Evolutionary conservation across 2,888 invertebrate species (phyloP).

Genomic region (Agonopterix subpropinquella): DNA sequence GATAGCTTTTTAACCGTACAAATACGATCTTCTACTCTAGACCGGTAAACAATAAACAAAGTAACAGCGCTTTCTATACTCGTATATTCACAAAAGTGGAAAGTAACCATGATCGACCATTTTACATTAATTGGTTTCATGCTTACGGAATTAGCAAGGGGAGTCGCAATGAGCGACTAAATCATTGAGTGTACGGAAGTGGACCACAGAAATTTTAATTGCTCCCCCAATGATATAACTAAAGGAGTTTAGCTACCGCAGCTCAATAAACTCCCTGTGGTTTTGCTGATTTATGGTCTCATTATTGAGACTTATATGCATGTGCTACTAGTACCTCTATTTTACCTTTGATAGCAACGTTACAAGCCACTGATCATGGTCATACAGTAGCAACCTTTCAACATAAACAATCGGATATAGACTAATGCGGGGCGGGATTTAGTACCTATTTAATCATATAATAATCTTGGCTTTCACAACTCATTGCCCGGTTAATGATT

Average conservation of each 20-base stretch:
- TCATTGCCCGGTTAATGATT: too few relatives aligned
- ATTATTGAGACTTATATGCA: conserved; percentile 1
- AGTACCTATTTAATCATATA: too few relatives aligned
- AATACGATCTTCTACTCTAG: background rate
- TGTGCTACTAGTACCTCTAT: too few relatives aligned
- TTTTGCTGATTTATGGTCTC: conserved; percentile 7
- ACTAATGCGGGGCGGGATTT: too few relatives aligned
- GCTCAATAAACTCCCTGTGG: conserved; percentile 6
- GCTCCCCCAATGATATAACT: conserved; percentile 25
- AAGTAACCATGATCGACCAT: conserved; percentile 33
- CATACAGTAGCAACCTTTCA: too few relatives aligned
- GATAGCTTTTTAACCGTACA: background rate
- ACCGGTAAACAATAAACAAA: conserved; percentile 34
- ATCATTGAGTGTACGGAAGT: conserved; percentile 54
- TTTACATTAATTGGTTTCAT: conserved; percentile 54
- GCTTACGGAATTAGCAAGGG: conserved; percentile 34
- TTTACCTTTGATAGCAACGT: too few relatives aligned
- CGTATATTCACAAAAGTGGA: conserved; percentile 25
- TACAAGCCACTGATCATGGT: too few relatives aligned
- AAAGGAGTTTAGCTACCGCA: conserved; percentile 3
- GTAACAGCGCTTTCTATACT: conserved; percentile 22
- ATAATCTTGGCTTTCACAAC: too few relatives aligned
- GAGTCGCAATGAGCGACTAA: conserved; percentile 29
- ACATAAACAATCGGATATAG: too few relatives aligned
- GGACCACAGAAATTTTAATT: conserved; percentile 53